Percentiles rank a stretch among this genome's conserved stretches.
Conservation (phyloP, 2,797 vertebrate genomes). For the Streptopelia turtur region DNA sequence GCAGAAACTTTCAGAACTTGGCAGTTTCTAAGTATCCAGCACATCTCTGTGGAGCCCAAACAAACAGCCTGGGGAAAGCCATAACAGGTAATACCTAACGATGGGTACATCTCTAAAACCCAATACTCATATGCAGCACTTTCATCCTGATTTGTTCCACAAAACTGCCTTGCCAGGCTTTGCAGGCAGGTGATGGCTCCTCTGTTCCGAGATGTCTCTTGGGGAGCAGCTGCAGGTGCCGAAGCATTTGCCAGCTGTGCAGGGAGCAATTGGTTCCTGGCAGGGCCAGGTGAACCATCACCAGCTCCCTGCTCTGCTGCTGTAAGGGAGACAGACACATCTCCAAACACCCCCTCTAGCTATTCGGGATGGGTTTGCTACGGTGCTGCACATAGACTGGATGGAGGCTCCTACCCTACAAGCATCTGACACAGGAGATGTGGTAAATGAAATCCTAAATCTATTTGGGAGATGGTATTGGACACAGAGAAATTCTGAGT, state of each 20-base stretch:
- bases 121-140: not conserved
- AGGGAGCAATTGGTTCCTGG: not conserved
- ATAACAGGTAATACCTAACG: not conserved
- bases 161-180: not conserved
- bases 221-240: conserved; percentile 5
- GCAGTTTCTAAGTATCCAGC: not conserved
- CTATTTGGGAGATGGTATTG: not conserved
- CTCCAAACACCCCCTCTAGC: not conserved
- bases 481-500: not conserved
- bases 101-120: not conserved
- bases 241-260: conserved; percentile 27
- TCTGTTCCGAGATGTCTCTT: not conserved
- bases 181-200: not conserved
- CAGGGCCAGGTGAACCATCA: not conserved
- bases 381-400: fast-evolving
- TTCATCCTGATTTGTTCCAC: not conserved
- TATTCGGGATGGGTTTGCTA: not conserved
- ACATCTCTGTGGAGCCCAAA: not conserved
- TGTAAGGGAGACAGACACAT: not conserved
- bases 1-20: not conserved
- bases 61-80: not conserved
- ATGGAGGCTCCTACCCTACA: not conserved
- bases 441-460: not conserved
- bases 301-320: not conserved
- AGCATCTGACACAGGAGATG: not conserved